Conservation (phyloP, 2,888 invertebrate genomes). For the Noctua fimbriata region DNA sequence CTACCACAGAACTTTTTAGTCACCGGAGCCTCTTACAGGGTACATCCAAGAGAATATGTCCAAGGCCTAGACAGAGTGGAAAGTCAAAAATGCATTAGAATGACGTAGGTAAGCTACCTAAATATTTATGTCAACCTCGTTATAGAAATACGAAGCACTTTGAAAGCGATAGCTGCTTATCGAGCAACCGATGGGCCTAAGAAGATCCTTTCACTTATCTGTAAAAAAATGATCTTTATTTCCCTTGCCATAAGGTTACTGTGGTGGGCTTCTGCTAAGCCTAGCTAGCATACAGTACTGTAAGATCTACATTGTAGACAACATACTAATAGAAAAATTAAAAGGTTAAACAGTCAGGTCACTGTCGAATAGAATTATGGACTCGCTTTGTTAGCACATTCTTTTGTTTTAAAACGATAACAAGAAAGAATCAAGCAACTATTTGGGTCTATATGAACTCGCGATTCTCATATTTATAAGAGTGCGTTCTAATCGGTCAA, state of each 20-base stretch:
- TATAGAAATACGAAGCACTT: too few relatives aligned
- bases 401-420: slow-evolving; percentile 3
- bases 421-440: slow-evolving; percentile 2
- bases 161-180: neutral
- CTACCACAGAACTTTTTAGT: too few relatives aligned
- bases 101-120: too few relatives aligned
- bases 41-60: neutral
- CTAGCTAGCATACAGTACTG: neutral
- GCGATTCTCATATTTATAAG: neutral
- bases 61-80: neutral
- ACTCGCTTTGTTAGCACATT: slow-evolving; percentile 32
- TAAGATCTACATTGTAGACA: neutral
- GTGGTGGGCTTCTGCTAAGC: neutral
- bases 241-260: neutral
- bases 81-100: neutral
- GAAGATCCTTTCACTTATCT: neutral
- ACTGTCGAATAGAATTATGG: slow-evolving; percentile 10
- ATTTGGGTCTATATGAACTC: neutral
- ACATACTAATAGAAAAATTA: slow-evolving; percentile 34
- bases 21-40: too few relatives aligned
- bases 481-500: neutral
- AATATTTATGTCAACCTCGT: too few relatives aligned
- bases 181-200: neutral
- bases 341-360: slow-evolving; percentile 40
- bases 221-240: neutral